A percentile compares a stretch with the other conserved stretches of the same genome.
Conservation (phyloP, 2,113 vertebrate species). For the Shinisaurus crocodilurus region DNA sequence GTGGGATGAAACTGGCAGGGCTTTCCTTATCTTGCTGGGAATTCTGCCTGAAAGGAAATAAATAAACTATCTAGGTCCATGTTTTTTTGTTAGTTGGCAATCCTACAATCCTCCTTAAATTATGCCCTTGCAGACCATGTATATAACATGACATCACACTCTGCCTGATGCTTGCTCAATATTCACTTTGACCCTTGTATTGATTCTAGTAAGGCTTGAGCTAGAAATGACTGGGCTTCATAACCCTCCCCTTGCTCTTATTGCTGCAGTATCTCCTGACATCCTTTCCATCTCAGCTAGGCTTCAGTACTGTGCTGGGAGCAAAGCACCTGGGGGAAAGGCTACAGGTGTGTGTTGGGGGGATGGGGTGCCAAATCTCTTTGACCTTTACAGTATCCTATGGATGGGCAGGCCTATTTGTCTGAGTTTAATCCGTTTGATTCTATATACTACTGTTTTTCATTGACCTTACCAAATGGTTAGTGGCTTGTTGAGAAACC, state of each 20-base stretch:
- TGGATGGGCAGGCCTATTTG: background rate
- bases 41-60: no score
- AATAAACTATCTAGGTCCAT: background rate
- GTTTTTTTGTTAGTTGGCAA: background rate
- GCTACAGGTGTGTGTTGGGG: no score
- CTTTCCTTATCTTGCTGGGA: no score
- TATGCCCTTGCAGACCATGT: background rate
- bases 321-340: background rate
- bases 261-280: background rate
- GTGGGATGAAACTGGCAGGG: no score
- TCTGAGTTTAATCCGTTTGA: slow-evolving; percentile 30
- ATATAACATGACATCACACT: background rate
- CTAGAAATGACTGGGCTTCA: background rate
- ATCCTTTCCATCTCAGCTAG: background rate
- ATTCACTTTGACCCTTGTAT: background rate
- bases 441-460: slow-evolving; percentile 40
- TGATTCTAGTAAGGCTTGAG: background rate
- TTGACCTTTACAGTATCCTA: background rate
- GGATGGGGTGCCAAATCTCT: background rate
- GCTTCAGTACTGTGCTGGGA: background rate
- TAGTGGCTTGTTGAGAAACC: slow-evolving; percentile 43
- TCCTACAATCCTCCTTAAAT: background rate
- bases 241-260: background rate
- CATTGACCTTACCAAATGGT: slow-evolving; percentile 44
- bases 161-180: background rate